Evolutionary conservation across 2,113 vertebrate species (phyloP), one percentile per base, ranked within the genome.

Genomic region (Labeo catla): DNA sequence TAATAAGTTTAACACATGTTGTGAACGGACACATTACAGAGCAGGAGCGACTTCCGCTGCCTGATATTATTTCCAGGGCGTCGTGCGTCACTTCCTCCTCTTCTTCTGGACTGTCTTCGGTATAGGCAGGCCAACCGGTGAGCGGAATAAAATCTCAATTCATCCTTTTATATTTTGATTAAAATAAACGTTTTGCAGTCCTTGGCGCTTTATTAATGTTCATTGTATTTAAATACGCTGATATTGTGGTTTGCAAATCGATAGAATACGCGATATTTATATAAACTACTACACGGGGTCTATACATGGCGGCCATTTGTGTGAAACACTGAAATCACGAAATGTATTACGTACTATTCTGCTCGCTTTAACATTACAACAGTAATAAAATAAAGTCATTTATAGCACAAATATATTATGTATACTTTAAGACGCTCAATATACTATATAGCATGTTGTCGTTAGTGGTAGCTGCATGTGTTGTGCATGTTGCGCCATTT

Each of bases 51-150:
- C 76, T 83, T 89, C 84, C 89, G 81, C 54, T 80, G 34, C 12
- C 6, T n/a, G 10, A 8, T 8, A 21, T 47, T 77, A 89, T 76
- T 88, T 86, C 88, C 90, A 73, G 83, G 81, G 49, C 7, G 61
- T 10, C 84, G 34, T 8, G 72, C 87, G 16, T 11, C 34, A 63
- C 28, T 79, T 89, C 87, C 84, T 74, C 1, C 88, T 89, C 70
- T 91, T 88, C 76, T 83, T 19, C 68, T 21, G 83, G 68, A 78
- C 88, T 87, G 90, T 87, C 81, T 91, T 88, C 13, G 15, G 49
- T 12, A 66, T 12, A 84, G 81, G 19, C 85, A 88, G 87, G 65
- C 19, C 6, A 7, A 87, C 21, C 79, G 90, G 90, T 91, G 80
- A 91, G 90, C 83, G 21, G 28, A 45, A n/a, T 2, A 8, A 80